Percentiles rank a stretch among this genome's conserved stretches.
phyloP scores from a whole-genome alignment of 2,888 invertebrate species.

The Ashinkailepas kermadecensis region DNA sequence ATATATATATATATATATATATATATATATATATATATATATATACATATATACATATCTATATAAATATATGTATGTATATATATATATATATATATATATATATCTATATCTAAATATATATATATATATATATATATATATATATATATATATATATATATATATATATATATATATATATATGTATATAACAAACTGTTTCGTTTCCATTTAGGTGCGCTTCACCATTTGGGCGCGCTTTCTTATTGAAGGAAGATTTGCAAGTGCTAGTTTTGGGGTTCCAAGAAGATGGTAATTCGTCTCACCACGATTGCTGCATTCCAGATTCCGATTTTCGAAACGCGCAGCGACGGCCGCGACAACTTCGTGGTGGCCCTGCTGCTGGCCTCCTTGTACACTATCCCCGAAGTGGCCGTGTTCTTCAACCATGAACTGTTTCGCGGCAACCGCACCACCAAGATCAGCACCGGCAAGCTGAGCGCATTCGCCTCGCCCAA shows the following conservation, averaged over 20 bases:
- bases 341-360: constrained; percentile 84
- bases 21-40: too few species aligned
- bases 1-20: too few species aligned
- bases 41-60: not conserved
- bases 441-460: constrained; percentile 80
- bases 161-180: not conserved
- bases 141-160: constrained; percentile 16
- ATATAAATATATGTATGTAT: too few species aligned
- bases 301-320: constrained; percentile 30
- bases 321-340: constrained; percentile 79
- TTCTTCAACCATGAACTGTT: constrained; percentile 81
- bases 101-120: too few species aligned
- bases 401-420: constrained; percentile 87
- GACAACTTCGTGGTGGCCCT: constrained; percentile 87
- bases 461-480: constrained; percentile 57
- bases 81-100: too few species aligned
- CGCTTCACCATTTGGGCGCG: too few species aligned
- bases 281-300: too few species aligned
- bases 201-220: too few species aligned
- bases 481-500: constrained; percentile 85
- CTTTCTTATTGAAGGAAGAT: too few species aligned
- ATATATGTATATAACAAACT: too few species aligned
- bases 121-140: not conserved
- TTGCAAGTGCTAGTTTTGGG: too few species aligned
- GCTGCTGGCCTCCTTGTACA: constrained; percentile 77